Base-by-base conservation (phyloP, 2,888 invertebrate species). In the Neelides folsomi region DNA sequence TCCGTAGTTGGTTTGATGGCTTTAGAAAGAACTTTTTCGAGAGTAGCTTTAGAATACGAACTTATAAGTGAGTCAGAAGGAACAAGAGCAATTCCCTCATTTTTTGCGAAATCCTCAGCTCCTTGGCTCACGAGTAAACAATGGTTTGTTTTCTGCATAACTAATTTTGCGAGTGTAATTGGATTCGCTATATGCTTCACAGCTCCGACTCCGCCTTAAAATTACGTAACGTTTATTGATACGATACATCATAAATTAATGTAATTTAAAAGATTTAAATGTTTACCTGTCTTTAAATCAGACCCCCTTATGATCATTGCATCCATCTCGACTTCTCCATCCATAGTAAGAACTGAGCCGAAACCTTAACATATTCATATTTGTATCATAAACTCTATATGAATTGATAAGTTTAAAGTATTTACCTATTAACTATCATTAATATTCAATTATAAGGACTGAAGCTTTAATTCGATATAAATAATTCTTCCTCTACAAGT, bases 301-400 rank as follows among this genome's bases (percentile, higher is more conserved):
- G 73, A 71, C 0, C 89, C 89, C 61, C 81, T 76, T 81, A 87
- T 86, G 34, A 89, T 78, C 56, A 85, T 80, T 0, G 89, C 87
- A 71, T 88, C 88, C 82, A 88, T 82, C 74, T 88, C 88, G 0
- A 86, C 82, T 66, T 81, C 79, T 4, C 86, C 87, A 48, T 78
- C 78, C 15, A 78, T 68, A 66, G 82, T 89, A 43, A 87, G 71
- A 7, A 86, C 86, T 0, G 87, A 81, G 7, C 89, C 89, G 67
- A 79, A 82, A 2, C 62, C 62, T 62, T 40, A 6, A 56, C 38
- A 42, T 15, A 42, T 12, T 16, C 19, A 8, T 9, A 15, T 42
- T 18, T 8, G 13, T 16, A 12, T 16, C n/a, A n/a, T n/a, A n/a
- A n/a, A n/a, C n/a, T n/a, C n/a, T n/a, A n/a, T n/a, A n/a, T n/a